phyloP scores from a whole-genome alignment of 2,797 vertebrate genomes.

The Bovichtus variegatus region DNA sequence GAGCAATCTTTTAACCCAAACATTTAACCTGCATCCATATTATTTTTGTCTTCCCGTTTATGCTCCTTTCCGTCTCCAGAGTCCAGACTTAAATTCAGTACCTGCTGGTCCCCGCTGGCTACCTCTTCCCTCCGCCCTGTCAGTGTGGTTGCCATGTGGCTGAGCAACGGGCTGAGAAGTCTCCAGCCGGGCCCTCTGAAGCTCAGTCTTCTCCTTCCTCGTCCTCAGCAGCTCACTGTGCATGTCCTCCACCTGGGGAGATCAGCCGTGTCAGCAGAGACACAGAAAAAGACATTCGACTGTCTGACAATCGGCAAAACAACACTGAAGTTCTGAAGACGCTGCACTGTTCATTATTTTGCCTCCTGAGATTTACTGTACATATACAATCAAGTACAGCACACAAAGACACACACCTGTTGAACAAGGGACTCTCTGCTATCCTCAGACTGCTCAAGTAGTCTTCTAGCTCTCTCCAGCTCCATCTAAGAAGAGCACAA shows the following conservation, averaged over 20 bases:
- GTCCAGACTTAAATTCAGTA: conserved; percentile 34
- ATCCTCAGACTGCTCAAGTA: conserved; percentile 89
- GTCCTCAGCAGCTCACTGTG: conserved; percentile 87
- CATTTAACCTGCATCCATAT: not conserved
- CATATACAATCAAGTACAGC: conserved; percentile 14
- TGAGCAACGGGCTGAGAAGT: conserved; percentile 76
- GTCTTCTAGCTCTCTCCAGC: conserved; percentile 85
- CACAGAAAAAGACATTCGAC: conserved; percentile 28
- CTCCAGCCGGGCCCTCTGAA: conserved; percentile 86
- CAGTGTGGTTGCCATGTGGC: conserved; percentile 67
- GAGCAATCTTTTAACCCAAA: not conserved
- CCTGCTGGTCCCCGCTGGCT: conserved; percentile 59
- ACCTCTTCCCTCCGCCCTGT: conserved; percentile 73
- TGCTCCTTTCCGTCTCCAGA: not conserved
- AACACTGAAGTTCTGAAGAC: not conserved
- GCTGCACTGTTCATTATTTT: conserved; percentile 18
- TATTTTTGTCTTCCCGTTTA: conserved; percentile 63
- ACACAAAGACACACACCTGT: conserved; percentile 84
- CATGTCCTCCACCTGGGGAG: conserved; percentile 90
- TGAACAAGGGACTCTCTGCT: conserved; percentile 88
- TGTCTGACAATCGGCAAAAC: conserved; percentile 21
- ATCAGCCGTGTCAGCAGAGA: conserved; percentile 19
- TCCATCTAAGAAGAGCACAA: conserved; percentile 82
- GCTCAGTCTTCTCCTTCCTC: conserved; percentile 84
- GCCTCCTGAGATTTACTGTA: conserved; percentile 23